phyloP scores from a whole-genome alignment of 2,113 vertebrate species.

The Pterocles orientalis region DNA sequence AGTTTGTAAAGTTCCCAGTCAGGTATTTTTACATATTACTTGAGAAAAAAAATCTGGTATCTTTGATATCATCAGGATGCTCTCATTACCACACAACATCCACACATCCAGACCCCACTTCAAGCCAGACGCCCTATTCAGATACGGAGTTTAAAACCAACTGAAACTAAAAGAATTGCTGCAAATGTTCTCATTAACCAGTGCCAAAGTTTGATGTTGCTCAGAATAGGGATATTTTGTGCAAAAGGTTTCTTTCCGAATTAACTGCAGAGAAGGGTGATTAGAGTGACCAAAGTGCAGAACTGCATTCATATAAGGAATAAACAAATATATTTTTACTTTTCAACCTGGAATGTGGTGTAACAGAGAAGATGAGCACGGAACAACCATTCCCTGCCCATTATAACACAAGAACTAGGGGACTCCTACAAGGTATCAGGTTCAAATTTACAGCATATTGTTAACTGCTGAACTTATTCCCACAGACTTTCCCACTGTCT shows the following conservation, averaged over 20 bases:
- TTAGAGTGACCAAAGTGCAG: not conserved
- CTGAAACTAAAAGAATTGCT: not conserved
- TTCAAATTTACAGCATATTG: slow-evolving; percentile 14
- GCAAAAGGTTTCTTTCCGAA: not conserved
- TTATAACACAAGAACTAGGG: not conserved
- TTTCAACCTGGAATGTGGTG: not conserved
- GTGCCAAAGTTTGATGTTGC: not conserved
- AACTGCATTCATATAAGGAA: not conserved
- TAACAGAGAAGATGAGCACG: not conserved
- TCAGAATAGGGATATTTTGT: not conserved
- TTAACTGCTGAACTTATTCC: slow-evolving; percentile 20
- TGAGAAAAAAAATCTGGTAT: not conserved
- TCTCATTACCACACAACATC: not conserved
- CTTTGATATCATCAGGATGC: not conserved
- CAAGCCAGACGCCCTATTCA: too few species aligned
- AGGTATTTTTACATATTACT: not conserved
- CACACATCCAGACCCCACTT: not conserved
- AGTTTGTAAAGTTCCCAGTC: not conserved
- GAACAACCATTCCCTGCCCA: not conserved
- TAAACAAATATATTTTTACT: not conserved
- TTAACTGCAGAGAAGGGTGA: not conserved
- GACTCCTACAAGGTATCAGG: not conserved
- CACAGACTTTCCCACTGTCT: not conserved
- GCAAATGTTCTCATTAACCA: not conserved
- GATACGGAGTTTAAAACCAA: not conserved